A percentile compares a stretch with the other conserved stretches of the same genome.
Conservation (phyloP, 2,797 vertebrate species). For the Chromobotia macracanthus region DNA sequence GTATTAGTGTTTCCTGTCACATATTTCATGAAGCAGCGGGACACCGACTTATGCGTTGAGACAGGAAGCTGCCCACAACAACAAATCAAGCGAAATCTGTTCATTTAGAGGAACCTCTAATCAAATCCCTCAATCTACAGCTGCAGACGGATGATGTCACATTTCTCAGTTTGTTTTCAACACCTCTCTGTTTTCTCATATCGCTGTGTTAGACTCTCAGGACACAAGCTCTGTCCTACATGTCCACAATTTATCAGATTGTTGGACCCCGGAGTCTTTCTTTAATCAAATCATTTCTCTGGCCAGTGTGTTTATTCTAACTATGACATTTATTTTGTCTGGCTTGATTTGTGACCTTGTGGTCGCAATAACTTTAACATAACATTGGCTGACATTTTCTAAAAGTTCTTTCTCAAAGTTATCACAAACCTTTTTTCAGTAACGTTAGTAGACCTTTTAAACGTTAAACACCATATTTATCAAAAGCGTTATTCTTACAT, state of each 20-base stretch:
- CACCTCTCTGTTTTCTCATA: conserved; percentile 32
- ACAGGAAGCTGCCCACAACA: conserved; percentile 24
- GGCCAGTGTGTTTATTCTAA: conserved; percentile 19
- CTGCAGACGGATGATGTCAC: conserved; percentile 30
- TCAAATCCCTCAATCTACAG: conserved; percentile 38
- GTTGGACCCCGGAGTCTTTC: background rate
- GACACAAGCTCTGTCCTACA: conserved; percentile 7
- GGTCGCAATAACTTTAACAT: conserved; percentile 65
- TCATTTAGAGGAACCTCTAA: conserved; percentile 39
- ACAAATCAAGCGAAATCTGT: conserved; percentile 37
- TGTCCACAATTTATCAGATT: conserved; percentile 23
- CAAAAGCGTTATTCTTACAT: no score
- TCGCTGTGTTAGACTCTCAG: conserved; percentile 15
- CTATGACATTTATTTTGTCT: background rate
- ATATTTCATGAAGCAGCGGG: background rate
- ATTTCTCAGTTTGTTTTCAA: conserved; percentile 19
- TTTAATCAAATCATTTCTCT: conserved; percentile 31
- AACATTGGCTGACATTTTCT: no score
- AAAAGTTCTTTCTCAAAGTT: no score
- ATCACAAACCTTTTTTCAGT: no score
- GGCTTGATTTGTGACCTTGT: no score
- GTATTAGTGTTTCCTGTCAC: conserved; percentile 27
- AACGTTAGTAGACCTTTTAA: no score
- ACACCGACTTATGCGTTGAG: background rate
- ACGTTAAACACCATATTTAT: no score